Base-by-base conservation (phyloP, 2,888 invertebrate species). In the Diplolepis rosae region DNA sequence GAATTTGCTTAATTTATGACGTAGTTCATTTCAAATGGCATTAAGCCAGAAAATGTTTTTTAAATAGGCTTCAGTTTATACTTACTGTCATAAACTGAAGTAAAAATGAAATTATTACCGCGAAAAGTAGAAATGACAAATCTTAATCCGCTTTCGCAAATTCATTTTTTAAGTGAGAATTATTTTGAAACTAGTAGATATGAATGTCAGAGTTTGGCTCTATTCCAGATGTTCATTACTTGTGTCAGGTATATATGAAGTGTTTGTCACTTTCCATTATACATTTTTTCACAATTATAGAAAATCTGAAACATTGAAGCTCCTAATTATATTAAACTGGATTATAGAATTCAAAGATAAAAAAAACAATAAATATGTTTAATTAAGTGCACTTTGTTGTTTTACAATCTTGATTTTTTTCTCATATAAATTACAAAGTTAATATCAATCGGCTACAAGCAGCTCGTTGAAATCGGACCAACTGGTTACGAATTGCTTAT, bases 401-500 rank as follows among this genome's bases (percentile, higher is more conserved):
- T n/a, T n/a, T n/a, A n/a, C n/a, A n/a, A 24, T 22, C 4, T 50
- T 39, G 24, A 24, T 54, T 1, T 54, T 35, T 39, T 13, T 11
- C 30, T 35, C 2, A 3, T 39, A 39, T 13, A 35, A 56, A 56
- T 61, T 18, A 61, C 24, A 61, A 35, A 61, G 50, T 30, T 24
- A 13, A 50, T 30, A 50, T 66, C 69, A 22, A 61, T 72, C 69
- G 70, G 71, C 70, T 75, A 73, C 71, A 72, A 18, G 65, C 65
- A 18, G 65, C 65, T 71, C 75, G 75, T 73, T 77, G 77, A 75
- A 73, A 73, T 77, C 72, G 71, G 75, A 77, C 74, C 70, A 73
- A 72, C 75, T 75, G 74, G 73, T 83, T 79, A 80, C 79, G 83
- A 83, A 83, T 84, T 80, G 83, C 80, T 82, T 80, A 82, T 77